phyloP scores from a whole-genome alignment of 2,888 invertebrate species.

The Agrochola lota region DNA sequence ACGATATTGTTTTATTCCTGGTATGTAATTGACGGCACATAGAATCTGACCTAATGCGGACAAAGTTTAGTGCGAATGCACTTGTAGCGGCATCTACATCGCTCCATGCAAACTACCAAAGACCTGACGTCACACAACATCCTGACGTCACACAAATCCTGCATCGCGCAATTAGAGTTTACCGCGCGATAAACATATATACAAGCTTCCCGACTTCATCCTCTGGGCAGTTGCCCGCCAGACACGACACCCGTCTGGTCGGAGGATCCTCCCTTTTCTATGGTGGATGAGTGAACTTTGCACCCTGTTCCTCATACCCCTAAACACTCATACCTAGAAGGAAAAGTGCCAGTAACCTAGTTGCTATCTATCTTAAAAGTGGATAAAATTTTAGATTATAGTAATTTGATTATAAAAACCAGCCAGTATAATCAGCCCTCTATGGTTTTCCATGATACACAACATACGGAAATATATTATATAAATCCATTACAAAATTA shows the following conservation, averaged over 20 bases:
- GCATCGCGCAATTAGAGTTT: no score
- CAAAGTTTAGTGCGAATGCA: slow-evolving; percentile 7
- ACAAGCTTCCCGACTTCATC: no score
- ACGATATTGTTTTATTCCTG: background rate
- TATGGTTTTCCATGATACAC: slow-evolving; percentile 11
- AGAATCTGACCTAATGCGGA: background rate
- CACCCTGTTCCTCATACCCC: no score
- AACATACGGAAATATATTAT: slow-evolving; percentile 5
- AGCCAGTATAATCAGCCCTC: background rate
- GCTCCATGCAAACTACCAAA: no score
- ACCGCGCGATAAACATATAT: no score
- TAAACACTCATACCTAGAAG: background rate
- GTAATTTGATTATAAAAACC: background rate
- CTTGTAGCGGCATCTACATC: no score
- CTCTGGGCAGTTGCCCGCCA: no score
- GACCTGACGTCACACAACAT: no score
- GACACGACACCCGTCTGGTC: no score
- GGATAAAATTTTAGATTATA: background rate
- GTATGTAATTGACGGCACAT: background rate
- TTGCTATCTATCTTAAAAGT: slow-evolving; percentile 3
- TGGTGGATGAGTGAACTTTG: no score
- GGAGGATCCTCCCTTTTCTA: no score
- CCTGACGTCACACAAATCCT: no score
- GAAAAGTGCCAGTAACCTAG: slow-evolving; percentile 6
- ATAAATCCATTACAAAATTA: background rate